Base-by-base conservation (phyloP, 1,140 invertebrate species). In the Trichonephila clavata region DNA sequence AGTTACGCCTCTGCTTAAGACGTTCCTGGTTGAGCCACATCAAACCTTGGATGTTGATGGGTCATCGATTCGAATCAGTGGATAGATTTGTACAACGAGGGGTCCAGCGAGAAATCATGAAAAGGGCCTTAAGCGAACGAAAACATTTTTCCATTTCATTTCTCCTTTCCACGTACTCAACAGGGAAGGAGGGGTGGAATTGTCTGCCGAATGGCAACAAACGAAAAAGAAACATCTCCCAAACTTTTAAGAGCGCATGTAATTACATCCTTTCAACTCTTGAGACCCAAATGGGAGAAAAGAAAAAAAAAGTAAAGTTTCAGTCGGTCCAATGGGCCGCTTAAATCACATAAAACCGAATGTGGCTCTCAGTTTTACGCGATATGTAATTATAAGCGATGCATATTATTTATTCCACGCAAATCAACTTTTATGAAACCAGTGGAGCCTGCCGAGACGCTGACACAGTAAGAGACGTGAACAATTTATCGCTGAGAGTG, bases 401-500 rank as follows among this genome's bases (percentile, higher is more conserved):
- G 32, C 32, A 27, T 39, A 77, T 77, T 77, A 77, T 77, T 77
- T 77, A 77, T 77, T 32, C 24, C 59, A 87, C 18, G 5, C 86
- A 61, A 60, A 32, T 60, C 39, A 81, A 90, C 50, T 90, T 90
- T 90, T 43, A 81, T 81, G 50, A 90, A 81, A 60, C 20, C 32
- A 24, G n/a, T n/a, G 14, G 20, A 16, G 60, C 20, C 24, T 27
- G 61, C 80, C 20, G 90, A 21, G 90, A 43, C 21, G 68, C 59
- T 91, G 90, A 65, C 80, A 84, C 21, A n/a, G 27, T 14, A 84
- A 63, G 90, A 59, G 13, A 68, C 60, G 80, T 68, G 59, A 92
- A 92, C 60, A 84, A 84, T 92, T 92, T 92, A 92, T 92, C 24
- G 32, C 39, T 32, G 21, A n/a, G 65, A 77, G 43, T 57, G 57